phyloP scores from a whole-genome alignment of 2,113 vertebrate genomes.

The Ammodytes marinus region DNA sequence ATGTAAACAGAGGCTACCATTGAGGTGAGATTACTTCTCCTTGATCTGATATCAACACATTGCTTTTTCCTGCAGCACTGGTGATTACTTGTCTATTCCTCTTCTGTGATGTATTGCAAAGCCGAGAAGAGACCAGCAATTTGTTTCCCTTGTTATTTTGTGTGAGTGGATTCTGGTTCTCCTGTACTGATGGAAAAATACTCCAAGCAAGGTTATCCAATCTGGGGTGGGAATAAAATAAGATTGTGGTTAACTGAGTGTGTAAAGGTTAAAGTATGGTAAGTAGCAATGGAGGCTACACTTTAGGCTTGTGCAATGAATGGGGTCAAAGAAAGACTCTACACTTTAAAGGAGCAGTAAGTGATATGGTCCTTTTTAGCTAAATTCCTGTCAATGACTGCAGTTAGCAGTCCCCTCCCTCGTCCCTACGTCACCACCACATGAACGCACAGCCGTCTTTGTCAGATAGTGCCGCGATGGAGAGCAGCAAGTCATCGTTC shows the following conservation, averaged over 20 bases:
- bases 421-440: too few species aligned
- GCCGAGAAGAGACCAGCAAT: not conserved
- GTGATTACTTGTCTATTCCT: not conserved
- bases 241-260: not conserved
- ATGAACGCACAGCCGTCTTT: too few species aligned
- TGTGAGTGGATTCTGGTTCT: not conserved
- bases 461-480: too few species aligned
- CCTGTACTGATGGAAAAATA: not conserved
- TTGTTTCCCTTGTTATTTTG: slow-evolving; percentile 18
- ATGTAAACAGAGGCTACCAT: not conserved
- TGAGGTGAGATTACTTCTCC: not conserved
- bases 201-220: not conserved
- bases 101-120: not conserved
- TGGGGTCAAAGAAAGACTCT: slow-evolving; percentile 2
- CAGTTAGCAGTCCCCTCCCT: too few species aligned
- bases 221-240: not conserved
- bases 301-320: not conserved
- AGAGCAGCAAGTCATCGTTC: too few species aligned
- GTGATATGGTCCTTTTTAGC: too few species aligned
- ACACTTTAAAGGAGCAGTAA: not conserved
- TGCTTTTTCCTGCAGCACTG: not conserved
- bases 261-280: not conserved
- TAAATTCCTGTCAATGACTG: too few species aligned
- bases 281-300: not conserved
- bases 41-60: slow-evolving; percentile 5